Conservation (phyloP, 2,113 vertebrate genomes). For the Pelmatolapia mariae region DNA sequence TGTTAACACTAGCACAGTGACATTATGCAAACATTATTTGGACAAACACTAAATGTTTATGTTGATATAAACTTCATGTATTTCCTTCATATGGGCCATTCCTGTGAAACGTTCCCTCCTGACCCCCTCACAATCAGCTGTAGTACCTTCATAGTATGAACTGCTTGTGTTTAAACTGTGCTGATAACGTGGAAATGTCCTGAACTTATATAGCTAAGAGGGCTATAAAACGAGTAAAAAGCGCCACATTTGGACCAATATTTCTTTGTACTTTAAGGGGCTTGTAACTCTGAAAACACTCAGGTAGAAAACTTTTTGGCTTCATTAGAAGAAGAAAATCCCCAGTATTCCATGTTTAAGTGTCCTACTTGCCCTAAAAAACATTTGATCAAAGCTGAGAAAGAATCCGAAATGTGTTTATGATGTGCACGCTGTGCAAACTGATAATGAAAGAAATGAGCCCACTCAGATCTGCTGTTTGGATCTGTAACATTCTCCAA, state of each 20-base stretch:
- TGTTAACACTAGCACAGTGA: neutral
- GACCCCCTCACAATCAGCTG: neutral
- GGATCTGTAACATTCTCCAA: neutral
- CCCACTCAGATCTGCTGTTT: neutral
- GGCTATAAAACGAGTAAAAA: rapidly evolving
- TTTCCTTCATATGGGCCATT: neutral
- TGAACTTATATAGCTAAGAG: rapidly evolving
- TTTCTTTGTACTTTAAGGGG: too few relatives aligned
- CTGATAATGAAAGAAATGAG: neutral
- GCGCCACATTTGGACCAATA: neutral
- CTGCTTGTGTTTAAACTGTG: neutral
- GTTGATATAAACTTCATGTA: neutral
- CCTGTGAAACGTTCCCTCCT: neutral
- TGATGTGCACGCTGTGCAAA: neutral
- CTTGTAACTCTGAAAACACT: neutral
- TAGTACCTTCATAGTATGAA: neutral
- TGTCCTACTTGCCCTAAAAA: neutral
- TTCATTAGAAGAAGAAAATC: neutral
- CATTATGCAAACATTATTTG: neutral
- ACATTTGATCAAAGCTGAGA: neutral
- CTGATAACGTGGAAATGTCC: rapidly evolving
- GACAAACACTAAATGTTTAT: neutral
- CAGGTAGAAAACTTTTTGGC: rapidly evolving
- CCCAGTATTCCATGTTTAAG: neutral
- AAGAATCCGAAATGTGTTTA: rapidly evolving